Conservation (phyloP, 2,797 vertebrate genomes). For the Malacoraja senta region DNA sequence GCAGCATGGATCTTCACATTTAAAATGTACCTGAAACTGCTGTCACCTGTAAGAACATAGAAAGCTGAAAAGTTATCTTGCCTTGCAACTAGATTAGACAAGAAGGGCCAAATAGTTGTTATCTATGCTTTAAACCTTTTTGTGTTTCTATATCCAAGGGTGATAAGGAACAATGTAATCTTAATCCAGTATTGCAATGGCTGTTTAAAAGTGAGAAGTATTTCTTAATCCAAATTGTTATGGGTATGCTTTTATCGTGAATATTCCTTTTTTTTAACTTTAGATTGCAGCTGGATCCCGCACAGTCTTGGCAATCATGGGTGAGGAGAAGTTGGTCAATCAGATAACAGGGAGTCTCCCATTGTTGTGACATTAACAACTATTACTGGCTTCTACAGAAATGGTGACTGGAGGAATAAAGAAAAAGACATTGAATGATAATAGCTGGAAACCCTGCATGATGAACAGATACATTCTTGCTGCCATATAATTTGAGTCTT, state of each 20-base stretch:
- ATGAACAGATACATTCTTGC: background rate
- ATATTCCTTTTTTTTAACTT: slow-evolving; percentile 11
- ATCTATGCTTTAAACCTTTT: too few species aligned
- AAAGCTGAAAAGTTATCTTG: too few species aligned
- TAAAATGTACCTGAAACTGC: too few species aligned
- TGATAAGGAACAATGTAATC: background rate
- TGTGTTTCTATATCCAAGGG: background rate
- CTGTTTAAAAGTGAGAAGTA: background rate
- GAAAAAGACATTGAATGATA: slow-evolving; percentile 17
- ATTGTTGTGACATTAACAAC: slow-evolving; percentile 57
- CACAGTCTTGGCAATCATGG: slow-evolving; percentile 71
- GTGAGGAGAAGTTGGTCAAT: slow-evolving; percentile 72
- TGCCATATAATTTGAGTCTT: background rate
- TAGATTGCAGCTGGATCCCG: slow-evolving; percentile 69
- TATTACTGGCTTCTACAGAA: background rate
- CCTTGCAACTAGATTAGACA: too few species aligned
- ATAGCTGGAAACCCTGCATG: background rate
- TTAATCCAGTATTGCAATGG: background rate
- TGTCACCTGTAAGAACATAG: too few species aligned
- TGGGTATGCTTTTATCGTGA: background rate
- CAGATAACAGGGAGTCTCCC: slow-evolving; percentile 75
- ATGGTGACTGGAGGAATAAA: slow-evolving; percentile 52
- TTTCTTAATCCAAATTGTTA: background rate
- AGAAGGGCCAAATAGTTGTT: too few species aligned
- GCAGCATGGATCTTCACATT: too few species aligned